Evolutionary conservation across 2,888 invertebrate species (phyloP).

Genomic region (Frankliniella intonsa): DNA sequence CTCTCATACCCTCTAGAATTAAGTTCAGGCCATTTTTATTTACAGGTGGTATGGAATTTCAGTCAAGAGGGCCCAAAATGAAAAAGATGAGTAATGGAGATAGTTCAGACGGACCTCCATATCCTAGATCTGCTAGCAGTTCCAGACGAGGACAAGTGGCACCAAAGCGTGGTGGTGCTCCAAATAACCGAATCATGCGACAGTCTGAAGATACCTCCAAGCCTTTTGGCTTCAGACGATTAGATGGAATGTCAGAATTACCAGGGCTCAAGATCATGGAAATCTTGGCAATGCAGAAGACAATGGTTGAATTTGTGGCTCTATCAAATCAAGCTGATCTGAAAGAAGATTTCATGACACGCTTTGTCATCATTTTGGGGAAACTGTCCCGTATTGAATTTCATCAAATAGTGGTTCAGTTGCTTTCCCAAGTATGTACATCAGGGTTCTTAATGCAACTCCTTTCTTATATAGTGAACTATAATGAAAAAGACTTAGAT

Average conservation of each 20-base stretch:
- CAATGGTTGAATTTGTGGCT: neutral
- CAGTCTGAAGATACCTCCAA: no score
- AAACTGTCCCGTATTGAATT: neutral
- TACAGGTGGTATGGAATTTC: no score
- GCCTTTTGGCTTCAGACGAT: neutral
- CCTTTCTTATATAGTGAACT: neutral
- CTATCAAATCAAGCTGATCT: neutral
- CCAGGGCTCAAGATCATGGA: neutral
- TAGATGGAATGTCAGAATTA: neutral
- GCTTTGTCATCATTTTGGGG: neutral
- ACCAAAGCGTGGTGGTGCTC: no score
- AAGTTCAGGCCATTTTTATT: no score
- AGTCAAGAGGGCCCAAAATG: no score
- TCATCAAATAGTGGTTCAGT: neutral
- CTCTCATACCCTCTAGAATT: no score
- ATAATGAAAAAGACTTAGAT: constrained; percentile 34
- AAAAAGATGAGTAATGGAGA: no score
- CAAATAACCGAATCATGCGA: no score
- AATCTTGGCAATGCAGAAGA: neutral
- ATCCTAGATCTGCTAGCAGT: no score
- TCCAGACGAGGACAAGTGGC: no score
- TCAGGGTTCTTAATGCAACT: neutral
- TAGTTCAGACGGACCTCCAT: no score
- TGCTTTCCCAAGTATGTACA: neutral
- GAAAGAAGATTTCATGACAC: neutral